A percentile compares a stretch with the other conserved stretches of the same genome.
These are phyloP conservation scores for Drosophila biarmipes DNA, from an alignment of 1,140 invertebrate genomes.

Conservation along the genomic window DNA sequence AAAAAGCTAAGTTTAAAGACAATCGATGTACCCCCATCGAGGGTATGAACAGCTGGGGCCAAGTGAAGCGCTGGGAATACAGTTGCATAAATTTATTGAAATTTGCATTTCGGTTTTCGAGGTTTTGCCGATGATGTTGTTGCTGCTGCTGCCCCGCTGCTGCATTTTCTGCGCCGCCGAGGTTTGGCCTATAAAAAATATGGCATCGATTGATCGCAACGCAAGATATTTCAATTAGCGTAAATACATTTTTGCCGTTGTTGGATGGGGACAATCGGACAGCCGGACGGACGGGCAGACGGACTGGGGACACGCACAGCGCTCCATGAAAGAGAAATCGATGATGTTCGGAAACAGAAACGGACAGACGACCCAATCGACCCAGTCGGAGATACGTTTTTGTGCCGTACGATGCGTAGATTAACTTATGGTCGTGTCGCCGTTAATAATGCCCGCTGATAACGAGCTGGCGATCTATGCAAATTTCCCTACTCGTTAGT, in stretches of 20 bases:
- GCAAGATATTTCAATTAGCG: slow-evolving; percentile 83
- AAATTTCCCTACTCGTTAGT: slow-evolving; percentile 53
- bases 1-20: neutral
- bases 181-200: slow-evolving; percentile 78
- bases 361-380: slow-evolving; percentile 26
- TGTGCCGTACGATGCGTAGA: slow-evolving; percentile 43
- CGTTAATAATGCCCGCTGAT: slow-evolving; percentile 38
- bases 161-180: slow-evolving; percentile 16
- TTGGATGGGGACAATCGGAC: slow-evolving; percentile 41
- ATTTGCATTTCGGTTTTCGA: slow-evolving; percentile 73
- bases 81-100: slow-evolving; percentile 83
- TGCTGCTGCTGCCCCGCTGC: slow-evolving; percentile 23
- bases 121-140: slow-evolving; percentile 27
- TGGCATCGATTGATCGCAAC: slow-evolving; percentile 82
- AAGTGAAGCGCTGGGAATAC: slow-evolving; percentile 53
- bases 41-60: slow-evolving; percentile 27
- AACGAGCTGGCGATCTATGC: slow-evolving; percentile 46
- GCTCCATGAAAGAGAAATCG: slow-evolving; percentile 71
- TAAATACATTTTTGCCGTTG: slow-evolving; percentile 81
- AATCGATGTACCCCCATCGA: neutral
- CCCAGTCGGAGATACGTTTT: slow-evolving; percentile 41
- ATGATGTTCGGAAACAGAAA: slow-evolving; percentile 53
- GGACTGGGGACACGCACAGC: slow-evolving; percentile 45
- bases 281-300: slow-evolving; percentile 13
- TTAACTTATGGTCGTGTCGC: slow-evolving; percentile 45